phyloP scores from a whole-genome alignment of 2,888 invertebrate genomes.

The Erebia aethiops region DNA sequence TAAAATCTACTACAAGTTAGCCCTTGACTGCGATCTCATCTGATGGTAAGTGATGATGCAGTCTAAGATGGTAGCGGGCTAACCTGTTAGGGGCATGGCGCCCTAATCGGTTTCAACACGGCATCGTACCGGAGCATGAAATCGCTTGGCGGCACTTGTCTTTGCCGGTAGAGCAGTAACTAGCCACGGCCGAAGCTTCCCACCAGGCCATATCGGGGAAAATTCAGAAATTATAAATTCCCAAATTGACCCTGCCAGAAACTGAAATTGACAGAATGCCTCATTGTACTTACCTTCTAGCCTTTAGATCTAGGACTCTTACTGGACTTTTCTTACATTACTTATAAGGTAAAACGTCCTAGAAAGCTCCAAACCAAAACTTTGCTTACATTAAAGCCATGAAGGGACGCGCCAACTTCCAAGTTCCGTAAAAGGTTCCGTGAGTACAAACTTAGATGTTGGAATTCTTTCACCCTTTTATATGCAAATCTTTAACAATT shows the following conservation, averaged over 20 bases:
- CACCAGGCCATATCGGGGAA: too few species aligned
- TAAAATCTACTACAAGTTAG: neutral
- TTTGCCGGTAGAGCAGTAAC: too few species aligned
- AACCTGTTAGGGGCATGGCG: too few species aligned
- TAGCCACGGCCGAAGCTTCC: too few species aligned
- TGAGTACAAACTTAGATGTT: constrained; percentile 60
- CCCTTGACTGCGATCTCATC: neutral
- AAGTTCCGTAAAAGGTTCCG: constrained; percentile 54
- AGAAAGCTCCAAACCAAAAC: constrained; percentile 9
- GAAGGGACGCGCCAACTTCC: constrained; percentile 42
- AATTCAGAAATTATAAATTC: too few species aligned
- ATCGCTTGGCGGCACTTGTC: too few species aligned
- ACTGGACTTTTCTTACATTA: neutral
- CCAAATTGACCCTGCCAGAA: too few species aligned
- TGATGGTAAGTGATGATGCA: neutral
- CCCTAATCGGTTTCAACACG: too few species aligned
- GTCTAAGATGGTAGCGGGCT: neutral
- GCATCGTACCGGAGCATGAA: too few species aligned
- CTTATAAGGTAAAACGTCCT: neutral
- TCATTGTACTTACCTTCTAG: too few species aligned
- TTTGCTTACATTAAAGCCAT: neutral
- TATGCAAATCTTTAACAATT: constrained; percentile 75
- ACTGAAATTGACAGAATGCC: too few species aligned
- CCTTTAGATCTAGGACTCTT: too few species aligned
- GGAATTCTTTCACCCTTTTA: constrained; percentile 60